Base-by-base conservation (phyloP, 2,113 vertebrate genomes). In the Plectropomus leopardus region DNA sequence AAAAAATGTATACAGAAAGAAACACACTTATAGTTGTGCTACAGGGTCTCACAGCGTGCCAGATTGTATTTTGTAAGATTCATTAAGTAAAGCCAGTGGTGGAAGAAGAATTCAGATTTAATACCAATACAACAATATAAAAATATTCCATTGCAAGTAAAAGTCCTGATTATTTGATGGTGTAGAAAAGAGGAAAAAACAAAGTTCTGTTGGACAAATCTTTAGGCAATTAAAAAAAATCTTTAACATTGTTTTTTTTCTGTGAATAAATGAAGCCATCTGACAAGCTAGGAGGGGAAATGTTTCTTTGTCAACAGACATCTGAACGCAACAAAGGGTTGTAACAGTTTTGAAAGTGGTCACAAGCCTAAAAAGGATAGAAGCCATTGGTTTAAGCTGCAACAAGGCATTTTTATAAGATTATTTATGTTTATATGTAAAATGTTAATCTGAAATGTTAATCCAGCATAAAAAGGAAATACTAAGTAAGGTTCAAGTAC, bases 1-100 rank as follows among this genome's bases (percentile, higher is more conserved):
- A 64, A 85, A 42, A 57, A 89, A 80, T 30, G 59, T 51, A 1
- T 14, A 58, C 59, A 73, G 59, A 71, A 36, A 79, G 28, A 84
- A 78, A 79, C 17, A 65, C 61, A 51, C 51, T 54, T 64, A 34
- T n/a, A 76, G 21, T 76, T 50, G 21, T 23, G n/a, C 34, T 50
- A 32, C n/a, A 69, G 47, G 26, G 24, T 26, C 16, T 59, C 26
- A 45, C 24, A 72, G 4, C 55, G 28, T 40, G 2, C 2, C 11
- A 10, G 36, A 45, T 76, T 69, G 28, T 2, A n/a, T 67, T 53
- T 61, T 66, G n/a, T 9, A 54, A 66, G 9, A 67, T 63, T 70
- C 19, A 58, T 40, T 42, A 21, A 51, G n/a, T 42, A 30, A 73
- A 66, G 48, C 45, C n/a, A 16, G 50, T 8, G 26, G 50, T 54